A percentile compares a stretch with the other conserved stretches of the same genome.
phyloP scores from a whole-genome alignment of 2,888 invertebrate species.

The Chamaedrilus cognettii region DNA sequence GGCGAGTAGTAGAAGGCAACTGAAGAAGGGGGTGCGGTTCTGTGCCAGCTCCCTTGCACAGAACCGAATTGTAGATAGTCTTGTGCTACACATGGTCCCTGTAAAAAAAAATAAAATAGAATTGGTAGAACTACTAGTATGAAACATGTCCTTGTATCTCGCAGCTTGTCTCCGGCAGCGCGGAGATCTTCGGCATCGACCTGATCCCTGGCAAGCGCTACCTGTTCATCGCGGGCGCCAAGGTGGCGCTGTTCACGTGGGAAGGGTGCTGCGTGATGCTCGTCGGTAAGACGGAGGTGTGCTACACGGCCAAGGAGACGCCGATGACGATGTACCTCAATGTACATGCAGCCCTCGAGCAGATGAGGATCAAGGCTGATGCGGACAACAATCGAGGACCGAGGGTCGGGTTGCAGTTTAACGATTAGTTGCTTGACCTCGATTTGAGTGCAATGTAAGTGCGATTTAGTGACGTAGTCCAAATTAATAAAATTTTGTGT shows the following conservation, averaged over 20 bases:
- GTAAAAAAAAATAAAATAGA: background rate
- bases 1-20: no score
- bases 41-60: no score
- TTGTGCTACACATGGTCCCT: no score
- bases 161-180: conserved; percentile 83
- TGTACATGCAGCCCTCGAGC: conserved; percentile 92
- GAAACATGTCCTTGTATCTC: conserved; percentile 12
- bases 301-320: conserved; percentile 93
- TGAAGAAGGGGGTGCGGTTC: no score
- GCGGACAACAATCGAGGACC: conserved; percentile 62
- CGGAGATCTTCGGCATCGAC: conserved; percentile 97
- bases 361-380: conserved; percentile 81
- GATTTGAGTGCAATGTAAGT: no score
- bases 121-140: background rate
- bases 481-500: no score
- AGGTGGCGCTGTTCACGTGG: conserved; percentile 95
- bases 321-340: conserved; percentile 96
- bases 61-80: no score
- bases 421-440: no score
- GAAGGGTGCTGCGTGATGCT: conserved; percentile 86
- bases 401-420: conserved; percentile 52
- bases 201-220: conserved; percentile 90
- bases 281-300: conserved; percentile 86
- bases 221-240: conserved; percentile 84
- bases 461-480: no score